Percentiles rank a stretch among this genome's conserved stretches.
Evolutionary conservation across 2,888 invertebrate species (phyloP).

Genomic region (Tillus elongatus): DNA sequence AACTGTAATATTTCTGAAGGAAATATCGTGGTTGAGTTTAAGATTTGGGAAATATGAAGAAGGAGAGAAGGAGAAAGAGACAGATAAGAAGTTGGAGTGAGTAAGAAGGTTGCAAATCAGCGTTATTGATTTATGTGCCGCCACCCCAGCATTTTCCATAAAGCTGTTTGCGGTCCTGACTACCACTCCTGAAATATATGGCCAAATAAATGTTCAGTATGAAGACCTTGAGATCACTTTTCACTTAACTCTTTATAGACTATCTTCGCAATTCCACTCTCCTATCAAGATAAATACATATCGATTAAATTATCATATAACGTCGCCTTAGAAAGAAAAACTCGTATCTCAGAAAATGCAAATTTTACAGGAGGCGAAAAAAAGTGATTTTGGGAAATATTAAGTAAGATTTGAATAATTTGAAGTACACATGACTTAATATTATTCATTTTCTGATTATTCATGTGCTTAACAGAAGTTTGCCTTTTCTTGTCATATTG

Average conservation of each 20-base stretch:
- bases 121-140: constrained; percentile 54
- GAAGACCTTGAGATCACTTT: constrained; percentile 41
- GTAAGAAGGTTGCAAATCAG: constrained; percentile 32
- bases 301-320: too few relatives aligned
- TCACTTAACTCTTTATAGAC: constrained; percentile 34
- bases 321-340: too few relatives aligned
- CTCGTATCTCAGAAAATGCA: too few relatives aligned
- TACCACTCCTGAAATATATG: constrained; percentile 41
- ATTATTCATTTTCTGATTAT: too few relatives aligned
- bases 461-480: too few relatives aligned
- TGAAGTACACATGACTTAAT: too few relatives aligned
- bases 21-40: constrained; percentile 28
- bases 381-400: too few relatives aligned
- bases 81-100: constrained; percentile 37
- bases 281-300: too few relatives aligned
- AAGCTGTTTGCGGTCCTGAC: constrained; percentile 44
- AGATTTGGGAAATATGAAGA: constrained; percentile 16
- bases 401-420: too few relatives aligned
- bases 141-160: constrained; percentile 44
- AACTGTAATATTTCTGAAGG: constrained; percentile 24
- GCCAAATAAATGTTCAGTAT: constrained; percentile 44
- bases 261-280: too few relatives aligned
- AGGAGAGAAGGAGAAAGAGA: constrained; percentile 33
- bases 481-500: too few relatives aligned
- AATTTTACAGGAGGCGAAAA: too few relatives aligned